Evolutionary conservation across 1,140 invertebrate genomes (phyloP).

Genomic region (Anthonomus grandis): DNA sequence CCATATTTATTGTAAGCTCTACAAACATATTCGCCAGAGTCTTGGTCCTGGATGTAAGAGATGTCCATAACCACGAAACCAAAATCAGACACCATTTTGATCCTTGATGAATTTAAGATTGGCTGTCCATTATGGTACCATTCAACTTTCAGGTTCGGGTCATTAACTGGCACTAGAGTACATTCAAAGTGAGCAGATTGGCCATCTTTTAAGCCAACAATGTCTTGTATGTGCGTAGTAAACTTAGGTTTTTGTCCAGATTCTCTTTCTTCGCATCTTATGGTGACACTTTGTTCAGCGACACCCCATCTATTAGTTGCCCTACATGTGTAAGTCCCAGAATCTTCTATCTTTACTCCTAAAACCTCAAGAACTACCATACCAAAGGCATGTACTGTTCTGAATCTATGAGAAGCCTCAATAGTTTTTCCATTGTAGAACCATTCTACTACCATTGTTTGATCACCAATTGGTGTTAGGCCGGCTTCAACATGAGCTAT

Average conservation of each 20-base stretch:
- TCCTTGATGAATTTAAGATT: conserved; percentile 81
- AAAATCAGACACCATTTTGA: conserved; percentile 93
- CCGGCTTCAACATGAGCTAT: conserved; percentile 93
- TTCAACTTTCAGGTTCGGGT: conserved; percentile 91
- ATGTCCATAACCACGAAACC: conserved; percentile 95
- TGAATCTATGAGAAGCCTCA: conserved; percentile 82
- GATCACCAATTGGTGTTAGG: conserved; percentile 88
- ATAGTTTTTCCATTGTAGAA: conserved; percentile 89
- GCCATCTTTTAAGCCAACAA: conserved; percentile 84
- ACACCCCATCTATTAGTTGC: conserved; percentile 86
- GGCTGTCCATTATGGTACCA: conserved; percentile 94
- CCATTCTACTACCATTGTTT: conserved; percentile 97
- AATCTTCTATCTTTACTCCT: conserved; percentile 84
- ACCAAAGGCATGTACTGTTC: conserved; percentile 91
- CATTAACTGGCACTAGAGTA: conserved; percentile 85
- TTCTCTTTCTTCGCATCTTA: conserved; percentile 81
- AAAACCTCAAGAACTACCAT: conserved; percentile 93
- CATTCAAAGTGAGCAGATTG: conserved; percentile 92
- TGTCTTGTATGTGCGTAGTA: conserved; percentile 80
- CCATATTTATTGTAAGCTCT: conserved; percentile 87
- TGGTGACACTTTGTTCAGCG: conserved; percentile 78
- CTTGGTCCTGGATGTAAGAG: conserved; percentile 88
- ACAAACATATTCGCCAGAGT: conserved; percentile 90
- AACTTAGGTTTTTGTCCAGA: conserved; percentile 85
- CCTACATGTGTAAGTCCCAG: conserved; percentile 80